phyloP scores from a whole-genome alignment of 1,140 invertebrate genomes.

The Camponotus vicinus region DNA sequence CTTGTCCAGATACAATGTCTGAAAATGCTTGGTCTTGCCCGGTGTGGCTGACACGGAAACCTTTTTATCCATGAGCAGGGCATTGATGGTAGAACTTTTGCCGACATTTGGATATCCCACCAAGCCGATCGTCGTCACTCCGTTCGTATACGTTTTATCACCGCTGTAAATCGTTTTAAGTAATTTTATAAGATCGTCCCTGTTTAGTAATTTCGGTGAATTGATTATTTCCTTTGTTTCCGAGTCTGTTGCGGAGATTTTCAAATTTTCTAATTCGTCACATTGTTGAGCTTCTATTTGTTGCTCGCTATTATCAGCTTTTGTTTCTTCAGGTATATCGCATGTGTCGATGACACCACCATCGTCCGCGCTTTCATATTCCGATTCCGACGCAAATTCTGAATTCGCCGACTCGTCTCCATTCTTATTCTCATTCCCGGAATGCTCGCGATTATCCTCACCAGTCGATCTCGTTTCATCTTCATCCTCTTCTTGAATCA shows the following conservation, averaged over 20 bases:
- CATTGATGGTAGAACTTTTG: conserved; percentile 99
- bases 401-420: conserved; percentile 66
- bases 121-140: conserved; percentile 93
- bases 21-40: conserved; percentile 97
- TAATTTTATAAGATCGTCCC: conserved; percentile 87
- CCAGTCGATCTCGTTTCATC: conserved; percentile 72
- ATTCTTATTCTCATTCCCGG: conserved; percentile 63
- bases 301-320: background rate
- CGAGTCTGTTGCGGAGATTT: background rate
- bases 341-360: conserved; percentile 76
- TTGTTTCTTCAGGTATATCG: background rate
- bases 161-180: conserved; percentile 89
- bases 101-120: conserved; percentile 99
- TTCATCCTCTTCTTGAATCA: conserved; percentile 71
- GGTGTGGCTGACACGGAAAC: conserved; percentile 98
- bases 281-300: background rate
- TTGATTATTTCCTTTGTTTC: conserved; percentile 65
- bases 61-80: conserved; percentile 96
- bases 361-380: conserved; percentile 83
- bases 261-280: conserved; percentile 4
- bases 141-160: conserved; percentile 86
- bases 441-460: conserved; percentile 59
- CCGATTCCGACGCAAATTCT: conserved; percentile 74
- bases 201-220: conserved; percentile 81
- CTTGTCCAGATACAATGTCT: conserved; percentile 94